Base-by-base conservation (phyloP, 2,888 invertebrate genomes). In the Entomobrya proxima region DNA sequence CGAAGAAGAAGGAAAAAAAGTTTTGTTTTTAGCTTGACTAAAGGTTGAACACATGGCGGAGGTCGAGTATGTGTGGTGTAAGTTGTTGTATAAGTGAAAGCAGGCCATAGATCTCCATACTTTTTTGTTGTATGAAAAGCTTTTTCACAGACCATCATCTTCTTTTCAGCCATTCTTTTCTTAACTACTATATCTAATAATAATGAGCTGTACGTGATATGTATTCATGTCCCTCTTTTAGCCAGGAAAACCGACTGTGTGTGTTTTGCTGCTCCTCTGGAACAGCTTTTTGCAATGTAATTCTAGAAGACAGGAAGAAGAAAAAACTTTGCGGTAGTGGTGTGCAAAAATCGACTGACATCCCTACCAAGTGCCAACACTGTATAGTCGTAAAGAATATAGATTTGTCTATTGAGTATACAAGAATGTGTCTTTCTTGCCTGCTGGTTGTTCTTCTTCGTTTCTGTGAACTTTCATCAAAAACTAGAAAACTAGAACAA, bases 401-500 rank as follows among this genome's bases (percentile, higher is more conserved):
- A 30, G 18, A 47, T 72, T 35, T 5, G 5, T 40, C 67, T 40
- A 2, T 35, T 2, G 32, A 6, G 6, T 64, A 3, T 32, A 15
- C 35, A 55, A 15, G 32, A 6, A 30, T 6, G 64, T 18, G 13
- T 72, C 44, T 44, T 47, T 44, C 30, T 72, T 72, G 30, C 11
- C 58, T 18, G 18, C 24, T 58, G 11, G 44, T 40, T 11, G 24
- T 61, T 5, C 67, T 67, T 47, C 40, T 18, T 58, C 37, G 5
- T n/a, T n/a, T n/a, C 37, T 35, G 55, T 24, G 52, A 80, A 72
- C 72, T 81, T 81, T 81, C 72, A 74, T 74, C 61, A 82, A 75
- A 82, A 82, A 74, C 32, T 75, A 40, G 75, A 75, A 82, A 82
- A 82, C 75, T 82, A 58, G 75, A 75, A 81, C 81, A 82, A 82